Conservation (phyloP, 2,113 vertebrate species). For the Notechis scutatus region DNA sequence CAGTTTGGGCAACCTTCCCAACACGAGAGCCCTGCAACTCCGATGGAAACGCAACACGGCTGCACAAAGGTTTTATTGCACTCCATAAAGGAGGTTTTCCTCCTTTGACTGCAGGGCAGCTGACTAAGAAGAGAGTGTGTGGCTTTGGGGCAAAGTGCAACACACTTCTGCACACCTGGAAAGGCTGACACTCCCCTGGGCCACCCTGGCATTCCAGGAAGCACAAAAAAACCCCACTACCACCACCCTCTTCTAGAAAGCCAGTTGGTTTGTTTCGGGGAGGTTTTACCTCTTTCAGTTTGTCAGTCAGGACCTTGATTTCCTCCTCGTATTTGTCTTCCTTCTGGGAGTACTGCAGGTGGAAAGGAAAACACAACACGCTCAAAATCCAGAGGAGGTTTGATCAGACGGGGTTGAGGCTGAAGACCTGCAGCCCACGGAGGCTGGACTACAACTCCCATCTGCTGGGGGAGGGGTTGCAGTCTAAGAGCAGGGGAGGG, state of each 20-base stretch:
- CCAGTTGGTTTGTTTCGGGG: not conserved
- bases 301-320: conserved; percentile 98
- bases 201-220: not conserved
- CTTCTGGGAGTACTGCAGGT: conserved; percentile 95
- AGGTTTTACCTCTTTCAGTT: conserved; percentile 94
- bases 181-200: not conserved
- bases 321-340: conserved; percentile 99
- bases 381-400: not conserved
- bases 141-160: not conserved
- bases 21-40: not conserved
- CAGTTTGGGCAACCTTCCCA: not conserved
- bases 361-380: conserved; percentile 48
- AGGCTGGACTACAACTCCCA: not conserved
- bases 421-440: not conserved
- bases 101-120: not conserved
- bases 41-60: not conserved
- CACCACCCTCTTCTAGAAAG: not conserved
- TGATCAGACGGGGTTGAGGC: not conserved
- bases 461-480: not conserved
- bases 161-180: not conserved
- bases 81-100: too few relatives aligned
- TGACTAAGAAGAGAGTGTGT: not conserved
- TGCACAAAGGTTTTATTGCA: not conserved
- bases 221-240: too few relatives aligned
- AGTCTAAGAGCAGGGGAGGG: not conserved